These are phyloP conservation scores for Hyalella azteca DNA, from an alignment of 2,888 invertebrate genomes.

Conservation along the genomic window DNA sequence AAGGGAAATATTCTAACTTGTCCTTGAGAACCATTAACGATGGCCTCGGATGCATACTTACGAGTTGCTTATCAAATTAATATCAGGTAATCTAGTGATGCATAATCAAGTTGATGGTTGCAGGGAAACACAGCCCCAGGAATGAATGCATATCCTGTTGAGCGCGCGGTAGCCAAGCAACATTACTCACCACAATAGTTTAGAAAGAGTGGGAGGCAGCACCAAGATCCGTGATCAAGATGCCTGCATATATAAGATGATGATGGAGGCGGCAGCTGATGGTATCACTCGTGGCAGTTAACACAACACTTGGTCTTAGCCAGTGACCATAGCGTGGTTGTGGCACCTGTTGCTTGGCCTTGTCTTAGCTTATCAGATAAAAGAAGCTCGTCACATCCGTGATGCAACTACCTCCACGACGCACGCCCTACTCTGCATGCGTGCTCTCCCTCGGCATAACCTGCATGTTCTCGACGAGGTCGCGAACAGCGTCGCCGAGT, in stretches of 20 bases:
- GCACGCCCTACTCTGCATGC: too few species aligned
- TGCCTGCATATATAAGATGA: background rate
- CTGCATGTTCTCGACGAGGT: too few species aligned
- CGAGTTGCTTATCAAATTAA: slow-evolving; percentile 29
- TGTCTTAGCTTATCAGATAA: background rate
- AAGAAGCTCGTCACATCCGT: background rate
- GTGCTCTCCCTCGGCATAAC: too few species aligned
- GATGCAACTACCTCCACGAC: too few species aligned
- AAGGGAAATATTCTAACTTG: background rate
- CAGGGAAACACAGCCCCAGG: slow-evolving; percentile 3
- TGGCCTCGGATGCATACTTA: background rate
- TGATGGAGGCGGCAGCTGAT: slow-evolving; percentile 7
- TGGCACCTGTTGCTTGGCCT: slow-evolving; percentile 16
- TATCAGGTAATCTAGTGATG: slow-evolving; percentile 5
- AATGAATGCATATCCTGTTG: slow-evolving; percentile 19
- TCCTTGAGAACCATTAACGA: background rate
- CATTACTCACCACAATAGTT: background rate
- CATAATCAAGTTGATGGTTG: slow-evolving; percentile 2
- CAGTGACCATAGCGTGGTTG: slow-evolving; percentile 2
- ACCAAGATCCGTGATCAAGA: slow-evolving; percentile 22
- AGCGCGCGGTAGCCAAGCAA: background rate
- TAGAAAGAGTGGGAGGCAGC: background rate
- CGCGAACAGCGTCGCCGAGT: too few species aligned
- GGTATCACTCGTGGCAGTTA: background rate
- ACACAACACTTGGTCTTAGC: background rate